phyloP scores from a whole-genome alignment of 1,140 invertebrate species.

The Cydia pomonella region DNA sequence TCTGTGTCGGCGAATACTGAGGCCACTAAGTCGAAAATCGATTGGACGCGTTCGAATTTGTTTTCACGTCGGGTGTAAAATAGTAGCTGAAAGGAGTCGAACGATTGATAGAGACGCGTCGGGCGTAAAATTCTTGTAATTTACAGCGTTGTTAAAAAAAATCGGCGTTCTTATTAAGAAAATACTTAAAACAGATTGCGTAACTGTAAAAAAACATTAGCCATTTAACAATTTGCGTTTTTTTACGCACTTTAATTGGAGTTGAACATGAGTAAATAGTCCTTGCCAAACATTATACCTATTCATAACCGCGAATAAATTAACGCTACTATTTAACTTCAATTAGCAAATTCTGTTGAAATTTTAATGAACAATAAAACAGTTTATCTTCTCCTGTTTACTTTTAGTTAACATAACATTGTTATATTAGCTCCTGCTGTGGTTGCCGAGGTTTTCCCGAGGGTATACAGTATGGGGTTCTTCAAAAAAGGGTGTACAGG shows the following conservation, averaged over 20 bases:
- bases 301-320: neutral
- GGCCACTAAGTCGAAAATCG: slow-evolving; percentile 72
- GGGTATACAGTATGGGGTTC: too few species aligned
- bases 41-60: slow-evolving; percentile 65
- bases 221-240: neutral
- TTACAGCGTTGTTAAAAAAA: slow-evolving; percentile 11
- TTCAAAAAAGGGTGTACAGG: too few species aligned
- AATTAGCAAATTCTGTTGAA: neutral
- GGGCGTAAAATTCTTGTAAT: slow-evolving; percentile 68
- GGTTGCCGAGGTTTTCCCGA: too few species aligned
- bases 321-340: neutral
- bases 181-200: slow-evolving; percentile 9
- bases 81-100: slow-evolving; percentile 48
- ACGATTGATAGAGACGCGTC: slow-evolving; percentile 34
- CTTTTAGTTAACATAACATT: neutral
- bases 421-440: too few species aligned
- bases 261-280: neutral
- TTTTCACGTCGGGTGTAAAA: slow-evolving; percentile 69
- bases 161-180: neutral
- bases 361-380: neutral
- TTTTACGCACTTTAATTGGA: neutral
- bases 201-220: slow-evolving; percentile 14
- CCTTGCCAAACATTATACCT: neutral
- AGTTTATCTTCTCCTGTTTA: neutral
- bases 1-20: slow-evolving; percentile 42